Evolutionary conservation across 2,888 invertebrate species (phyloP), one percentile per base, ranked within the genome.

Genomic region (Tiphia femorata): DNA sequence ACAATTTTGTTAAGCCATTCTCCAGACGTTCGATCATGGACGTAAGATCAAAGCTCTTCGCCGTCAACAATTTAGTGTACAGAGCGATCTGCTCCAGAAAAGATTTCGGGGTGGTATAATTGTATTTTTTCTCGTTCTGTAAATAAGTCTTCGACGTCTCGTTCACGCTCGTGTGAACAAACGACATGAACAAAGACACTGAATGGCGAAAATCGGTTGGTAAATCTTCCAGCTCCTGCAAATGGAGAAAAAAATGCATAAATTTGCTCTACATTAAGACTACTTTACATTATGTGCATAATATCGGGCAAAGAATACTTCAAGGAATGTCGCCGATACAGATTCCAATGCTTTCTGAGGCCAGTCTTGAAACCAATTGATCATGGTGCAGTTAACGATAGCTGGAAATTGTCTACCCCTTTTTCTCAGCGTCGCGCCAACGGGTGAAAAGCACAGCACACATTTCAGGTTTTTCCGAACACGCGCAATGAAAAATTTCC

Each of bases 351-450:
- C 97, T 78, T 96, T 93, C 76, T 89, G 88, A 0, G 97, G 97
- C 97, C 97, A 98, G 78, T 96, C 95, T 81, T 97, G 96, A 85
- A 97, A 97, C 97, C 97, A 97, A 84, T 97, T 92, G 65, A 97
- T 96, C 12, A 94, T 90, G 0, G 96, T 95, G 79, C 96, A 96
- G 85, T 94, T 97, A 12, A 95, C 93, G 25, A 98, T 85, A 0
- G 97, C 96, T 0, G 97, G 97, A 85, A 98, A 98, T 84, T 97
- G 96, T 49, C 97, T 88, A 3, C 94, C 92, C 50, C 97, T 88
- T 12, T 95, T 86, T 47, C 97, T 86, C 12, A 98, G 85, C 0
- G 95, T 96, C 0, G 92, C 91, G 0, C 97, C 97, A 49, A 97
- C 97, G 0, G 97, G 97, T 0, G 97, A 97, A 84, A 97, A 97